Conservation (phyloP, 2,888 invertebrate species). For the Geophilus truncorum region DNA sequence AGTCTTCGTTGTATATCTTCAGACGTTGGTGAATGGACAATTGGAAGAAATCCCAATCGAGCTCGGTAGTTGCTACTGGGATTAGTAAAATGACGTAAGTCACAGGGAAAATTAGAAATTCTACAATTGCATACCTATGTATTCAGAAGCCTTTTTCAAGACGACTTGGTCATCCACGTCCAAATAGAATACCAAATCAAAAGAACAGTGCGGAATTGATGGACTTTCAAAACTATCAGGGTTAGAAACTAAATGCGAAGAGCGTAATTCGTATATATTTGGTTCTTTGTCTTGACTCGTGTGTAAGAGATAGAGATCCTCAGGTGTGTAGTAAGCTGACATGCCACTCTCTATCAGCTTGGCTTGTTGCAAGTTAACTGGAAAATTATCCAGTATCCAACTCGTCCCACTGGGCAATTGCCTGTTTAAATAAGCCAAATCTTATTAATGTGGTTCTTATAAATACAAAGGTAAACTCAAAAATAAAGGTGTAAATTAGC, state of each 20-base stretch:
- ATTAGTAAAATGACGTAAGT: too few relatives aligned
- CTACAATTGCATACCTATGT: neutral
- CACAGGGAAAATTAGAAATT: neutral
- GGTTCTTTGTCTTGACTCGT: neutral
- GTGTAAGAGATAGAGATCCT: conserved; percentile 3
- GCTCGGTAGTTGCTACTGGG: neutral
- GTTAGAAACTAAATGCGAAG: neutral
- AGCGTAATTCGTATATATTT: conserved; percentile 20
- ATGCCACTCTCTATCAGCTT: conserved; percentile 2
- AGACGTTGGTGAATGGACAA: neutral
- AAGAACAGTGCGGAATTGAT: neutral
- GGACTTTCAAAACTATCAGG: neutral
- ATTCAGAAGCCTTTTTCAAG: neutral
- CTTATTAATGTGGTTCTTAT: too few relatives aligned
- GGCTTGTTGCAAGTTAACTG: neutral
- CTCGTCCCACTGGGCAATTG: conserved; percentile 21
- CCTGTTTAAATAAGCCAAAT: neutral
- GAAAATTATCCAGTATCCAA: conserved; percentile 31
- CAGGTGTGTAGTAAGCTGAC: conserved; percentile 28
- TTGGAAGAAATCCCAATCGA: neutral
- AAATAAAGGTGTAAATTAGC: too few relatives aligned
- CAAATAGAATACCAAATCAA: conserved; percentile 26
- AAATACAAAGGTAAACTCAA: too few relatives aligned
- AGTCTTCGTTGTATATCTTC: neutral
- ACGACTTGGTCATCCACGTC: neutral